These are phyloP conservation scores for Halyomorpha halys DNA, from an alignment of 1,140 invertebrate species.

Conservation along the genomic window DNA sequence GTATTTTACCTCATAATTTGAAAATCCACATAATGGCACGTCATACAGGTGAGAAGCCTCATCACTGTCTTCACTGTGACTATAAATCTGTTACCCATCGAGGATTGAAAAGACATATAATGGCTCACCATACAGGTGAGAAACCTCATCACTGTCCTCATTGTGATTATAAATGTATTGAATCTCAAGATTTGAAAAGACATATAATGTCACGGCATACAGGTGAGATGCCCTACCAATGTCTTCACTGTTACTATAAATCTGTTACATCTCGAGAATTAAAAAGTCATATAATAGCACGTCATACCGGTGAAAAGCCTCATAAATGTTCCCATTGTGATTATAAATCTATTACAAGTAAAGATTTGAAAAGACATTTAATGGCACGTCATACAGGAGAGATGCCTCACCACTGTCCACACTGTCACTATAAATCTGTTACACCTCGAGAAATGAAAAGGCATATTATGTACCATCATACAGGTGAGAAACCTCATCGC, in stretches of 20 bases:
- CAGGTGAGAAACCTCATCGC: background rate
- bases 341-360: background rate
- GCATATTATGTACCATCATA: background rate
- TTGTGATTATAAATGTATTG: background rate
- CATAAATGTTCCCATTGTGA: background rate
- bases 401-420: background rate
- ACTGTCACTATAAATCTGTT: background rate
- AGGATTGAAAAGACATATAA: background rate
- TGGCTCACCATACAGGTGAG: background rate
- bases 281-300: background rate
- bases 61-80: background rate
- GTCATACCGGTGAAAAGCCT: background rate
- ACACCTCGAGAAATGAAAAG: background rate
- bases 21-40: background rate
- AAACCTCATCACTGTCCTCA: background rate
- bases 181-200: background rate
- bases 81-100: background rate
- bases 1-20: background rate
- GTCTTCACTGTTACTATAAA: background rate
- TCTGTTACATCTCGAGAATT: background rate
- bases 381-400: background rate
- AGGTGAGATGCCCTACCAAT: background rate
- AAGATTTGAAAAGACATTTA: background rate
- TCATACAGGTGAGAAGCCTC: background rate
- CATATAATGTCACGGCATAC: background rate